Evolutionary conservation across 2,888 invertebrate genomes (phyloP).

Genomic region (Rhagophthalmus giganteus): DNA sequence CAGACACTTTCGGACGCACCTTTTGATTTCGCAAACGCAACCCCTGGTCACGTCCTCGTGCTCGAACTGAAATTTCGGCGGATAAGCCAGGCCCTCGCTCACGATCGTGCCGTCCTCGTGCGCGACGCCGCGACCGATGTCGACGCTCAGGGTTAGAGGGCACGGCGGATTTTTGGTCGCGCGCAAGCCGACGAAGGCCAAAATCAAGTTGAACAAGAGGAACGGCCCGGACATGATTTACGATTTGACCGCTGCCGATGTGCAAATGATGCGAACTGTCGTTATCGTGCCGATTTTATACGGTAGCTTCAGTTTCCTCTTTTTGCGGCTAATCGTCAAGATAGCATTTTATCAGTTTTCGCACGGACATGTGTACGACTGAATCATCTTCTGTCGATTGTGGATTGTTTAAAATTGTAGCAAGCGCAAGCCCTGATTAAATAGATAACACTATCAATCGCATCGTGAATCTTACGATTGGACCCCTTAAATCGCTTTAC

Average conservation of each 20-base stretch:
- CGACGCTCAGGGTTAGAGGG: constrained; percentile 1
- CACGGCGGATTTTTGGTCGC: neutral
- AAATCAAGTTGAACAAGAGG: neutral
- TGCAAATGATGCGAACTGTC: neutral
- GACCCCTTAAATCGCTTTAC: too few relatives aligned
- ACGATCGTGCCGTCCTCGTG: constrained; percentile 1
- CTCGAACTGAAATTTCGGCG: constrained; percentile 13
- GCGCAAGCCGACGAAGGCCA: neutral
- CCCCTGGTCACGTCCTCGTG: constrained; percentile 16
- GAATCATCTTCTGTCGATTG: too few relatives aligned
- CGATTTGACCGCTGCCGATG: neutral
- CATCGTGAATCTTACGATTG: too few relatives aligned
- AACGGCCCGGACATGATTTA: neutral
- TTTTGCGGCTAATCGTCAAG: too few relatives aligned
- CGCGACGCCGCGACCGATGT: constrained; percentile 1
- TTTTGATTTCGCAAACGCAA: constrained; percentile 25
- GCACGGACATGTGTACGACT: too few relatives aligned
- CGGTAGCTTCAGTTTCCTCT: too few relatives aligned
- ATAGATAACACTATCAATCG: too few relatives aligned
- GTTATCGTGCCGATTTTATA: too few relatives aligned
- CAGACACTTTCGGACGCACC: constrained; percentile 32
- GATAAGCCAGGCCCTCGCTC: neutral
- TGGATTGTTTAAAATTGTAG: too few relatives aligned
- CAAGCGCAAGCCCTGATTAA: too few relatives aligned
- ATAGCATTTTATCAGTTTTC: too few relatives aligned